Conservation (phyloP, 2,888 invertebrate genomes). For the Sinelater perroti region DNA sequence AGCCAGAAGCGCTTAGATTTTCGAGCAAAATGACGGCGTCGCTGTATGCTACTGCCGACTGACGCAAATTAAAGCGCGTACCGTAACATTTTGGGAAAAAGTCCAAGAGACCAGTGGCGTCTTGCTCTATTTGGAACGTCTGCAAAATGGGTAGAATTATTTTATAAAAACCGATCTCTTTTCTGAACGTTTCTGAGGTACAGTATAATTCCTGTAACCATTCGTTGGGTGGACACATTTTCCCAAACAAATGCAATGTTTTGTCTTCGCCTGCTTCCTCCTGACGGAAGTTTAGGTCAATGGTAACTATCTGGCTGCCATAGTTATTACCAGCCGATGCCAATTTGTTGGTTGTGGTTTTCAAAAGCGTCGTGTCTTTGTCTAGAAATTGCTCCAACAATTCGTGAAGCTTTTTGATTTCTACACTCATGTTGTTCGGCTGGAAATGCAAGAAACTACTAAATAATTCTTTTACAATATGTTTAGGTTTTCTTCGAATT, state of each 20-base stretch:
- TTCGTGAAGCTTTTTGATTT: slow-evolving; percentile 31
- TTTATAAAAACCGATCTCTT: slow-evolving; percentile 64
- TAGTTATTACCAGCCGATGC: slow-evolving; percentile 68
- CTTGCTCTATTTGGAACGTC: slow-evolving; percentile 59
- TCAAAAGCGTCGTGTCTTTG: slow-evolving; percentile 34
- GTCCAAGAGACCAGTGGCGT: slow-evolving; percentile 55
- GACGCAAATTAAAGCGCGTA: slow-evolving; percentile 54
- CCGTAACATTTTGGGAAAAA: slow-evolving; percentile 62
- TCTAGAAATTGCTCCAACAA: slow-evolving; percentile 28
- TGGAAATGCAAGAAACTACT: no score
- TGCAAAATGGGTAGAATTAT: slow-evolving; percentile 59
- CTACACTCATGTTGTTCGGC: no score
- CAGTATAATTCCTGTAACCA: slow-evolving; percentile 62
- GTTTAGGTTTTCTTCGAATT: no score
- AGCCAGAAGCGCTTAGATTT: no score
- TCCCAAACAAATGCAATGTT: slow-evolving; percentile 61
- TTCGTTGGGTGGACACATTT: slow-evolving; percentile 63
- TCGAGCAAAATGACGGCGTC: no score
- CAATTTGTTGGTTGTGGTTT: slow-evolving; percentile 55
- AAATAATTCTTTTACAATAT: no score
- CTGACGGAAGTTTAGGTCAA: slow-evolving; percentile 49
- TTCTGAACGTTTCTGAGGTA: slow-evolving; percentile 61
- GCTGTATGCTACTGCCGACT: slow-evolving; percentile 53
- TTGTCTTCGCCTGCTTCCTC: slow-evolving; percentile 40
- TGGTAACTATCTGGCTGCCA: slow-evolving; percentile 64